A percentile compares a stretch with the other conserved stretches of the same genome.
Evolutionary conservation across 2,113 vertebrate species (phyloP).

Genomic region (Pipa parva): DNA sequence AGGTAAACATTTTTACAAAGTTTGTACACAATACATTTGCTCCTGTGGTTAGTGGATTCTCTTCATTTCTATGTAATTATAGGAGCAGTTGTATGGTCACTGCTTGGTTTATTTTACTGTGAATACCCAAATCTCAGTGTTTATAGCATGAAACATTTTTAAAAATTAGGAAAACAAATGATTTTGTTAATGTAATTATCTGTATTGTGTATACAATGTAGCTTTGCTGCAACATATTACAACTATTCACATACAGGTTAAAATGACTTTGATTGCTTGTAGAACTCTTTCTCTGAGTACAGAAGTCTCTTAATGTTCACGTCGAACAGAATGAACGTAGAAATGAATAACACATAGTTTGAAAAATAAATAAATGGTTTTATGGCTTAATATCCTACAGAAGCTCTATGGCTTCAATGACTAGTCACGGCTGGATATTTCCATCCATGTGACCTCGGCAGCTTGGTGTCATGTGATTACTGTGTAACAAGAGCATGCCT

Average conservation of each 20-base stretch:
- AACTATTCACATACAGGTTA: neutral
- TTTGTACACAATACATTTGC: too few relatives aligned
- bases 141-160: too few relatives aligned
- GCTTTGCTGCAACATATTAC: neutral
- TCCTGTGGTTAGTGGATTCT: too few relatives aligned
- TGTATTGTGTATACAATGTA: neutral
- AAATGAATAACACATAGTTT: constrained; percentile 15
- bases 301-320: constrained; percentile 8
- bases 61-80: too few relatives aligned
- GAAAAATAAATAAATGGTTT: constrained; percentile 31
- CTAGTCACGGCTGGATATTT: constrained; percentile 27
- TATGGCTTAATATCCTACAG: constrained; percentile 42
- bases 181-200: neutral
- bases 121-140: too few relatives aligned
- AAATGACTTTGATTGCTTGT: constrained; percentile 8
- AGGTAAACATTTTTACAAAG: too few relatives aligned
- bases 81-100: too few relatives aligned
- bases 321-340: constrained; percentile 14
- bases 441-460: constrained; percentile 26
- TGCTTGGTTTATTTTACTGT: too few relatives aligned
- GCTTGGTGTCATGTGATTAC: constrained; percentile 25
- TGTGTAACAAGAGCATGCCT: constrained; percentile 36
- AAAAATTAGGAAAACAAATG: too few relatives aligned
- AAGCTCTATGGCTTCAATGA: constrained; percentile 27
- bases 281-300: constrained; percentile 15